A percentile compares a stretch with the other conserved stretches of the same genome.
These are phyloP conservation scores for Ailuropoda melanoleuca DNA, from an alignment of 2,113 vertebrate species.

Conservation along the genomic window DNA sequence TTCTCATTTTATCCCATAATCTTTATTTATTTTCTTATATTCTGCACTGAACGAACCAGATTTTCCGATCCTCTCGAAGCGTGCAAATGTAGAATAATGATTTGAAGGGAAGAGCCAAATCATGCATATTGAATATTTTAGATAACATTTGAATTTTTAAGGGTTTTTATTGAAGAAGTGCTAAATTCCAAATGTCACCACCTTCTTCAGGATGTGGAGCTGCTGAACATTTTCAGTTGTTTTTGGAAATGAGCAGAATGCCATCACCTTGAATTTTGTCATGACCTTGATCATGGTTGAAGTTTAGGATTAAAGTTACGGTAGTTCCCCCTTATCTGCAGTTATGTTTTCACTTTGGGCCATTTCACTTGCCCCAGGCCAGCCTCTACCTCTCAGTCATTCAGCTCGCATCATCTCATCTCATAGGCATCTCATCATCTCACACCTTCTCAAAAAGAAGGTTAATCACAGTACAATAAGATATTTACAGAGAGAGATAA, in stretches of 20 bases:
- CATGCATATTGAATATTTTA: neutral
- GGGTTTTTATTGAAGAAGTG: neutral
- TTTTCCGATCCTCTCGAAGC: neutral
- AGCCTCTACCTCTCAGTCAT: neutral
- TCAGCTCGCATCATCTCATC: neutral
- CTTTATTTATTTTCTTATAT: neutral
- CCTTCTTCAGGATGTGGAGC: neutral
- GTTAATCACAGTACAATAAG: neutral
- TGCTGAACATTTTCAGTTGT: neutral
- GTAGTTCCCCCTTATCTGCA: neutral
- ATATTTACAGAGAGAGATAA: neutral
- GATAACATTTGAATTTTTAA: neutral
- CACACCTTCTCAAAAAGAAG: neutral
- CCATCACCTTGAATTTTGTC: neutral
- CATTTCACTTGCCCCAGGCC: neutral
- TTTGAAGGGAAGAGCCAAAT: neutral
- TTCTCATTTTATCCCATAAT: neutral
- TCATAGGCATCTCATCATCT: neutral
- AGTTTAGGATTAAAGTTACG: neutral
- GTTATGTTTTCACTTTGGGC: neutral
- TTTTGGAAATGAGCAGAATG: neutral
- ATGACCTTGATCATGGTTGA: neutral
- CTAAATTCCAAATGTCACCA: neutral
- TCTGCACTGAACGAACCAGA: neutral
- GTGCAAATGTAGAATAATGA: neutral